Base-by-base conservation (phyloP, 2,113 vertebrate species). In the Mustela nigripes region DNA sequence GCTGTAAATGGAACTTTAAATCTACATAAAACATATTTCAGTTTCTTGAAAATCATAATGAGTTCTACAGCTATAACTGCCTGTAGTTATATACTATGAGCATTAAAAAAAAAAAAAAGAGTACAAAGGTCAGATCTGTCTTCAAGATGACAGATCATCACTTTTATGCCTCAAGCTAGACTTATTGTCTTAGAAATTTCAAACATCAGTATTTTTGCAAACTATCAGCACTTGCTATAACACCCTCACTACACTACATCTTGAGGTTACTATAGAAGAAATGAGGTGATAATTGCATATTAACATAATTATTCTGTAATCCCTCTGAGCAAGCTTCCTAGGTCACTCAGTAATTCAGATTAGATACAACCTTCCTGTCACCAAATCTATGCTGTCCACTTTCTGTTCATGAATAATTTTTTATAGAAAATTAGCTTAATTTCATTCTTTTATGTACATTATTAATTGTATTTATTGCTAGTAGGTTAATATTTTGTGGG, bases 251-350 rank as follows among this genome's bases (percentile, higher is more conserved):
- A 98, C 98, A 99, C 99, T 99, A 98, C 98, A 99, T 99, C 99
- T 99, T 99, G 99, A 99, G 99, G 99, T 99, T 99, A 99, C 98
- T 99, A 98, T 98, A 99, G 99, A 99, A 99, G 99, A 99, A 99
- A 99, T 98, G 98, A 99, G 99, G 99, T 99, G 99, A 99, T 99
- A 99, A 99, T 99, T 99, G 99, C 99, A 99, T 99, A 99, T 99
- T 99, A 99, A 99, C 99, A 99, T 99, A 99, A 99, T 99, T 99
- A 99, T 99, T 99, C 98, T 97, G 98, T 98, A 99, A 99, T 99
- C 98, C 99, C 98, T 98, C 97, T 98, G 98, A 99, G 99, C 98
- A 99, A 99, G 98, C 98, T 98, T 99, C 99, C 98, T 98, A 98
- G 99, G 99, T 99, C 99, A 99, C 98, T 99, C 98, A 99, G 98